Conservation (phyloP, 2,113 vertebrate genomes). For the Otolemur garnettii region DNA sequence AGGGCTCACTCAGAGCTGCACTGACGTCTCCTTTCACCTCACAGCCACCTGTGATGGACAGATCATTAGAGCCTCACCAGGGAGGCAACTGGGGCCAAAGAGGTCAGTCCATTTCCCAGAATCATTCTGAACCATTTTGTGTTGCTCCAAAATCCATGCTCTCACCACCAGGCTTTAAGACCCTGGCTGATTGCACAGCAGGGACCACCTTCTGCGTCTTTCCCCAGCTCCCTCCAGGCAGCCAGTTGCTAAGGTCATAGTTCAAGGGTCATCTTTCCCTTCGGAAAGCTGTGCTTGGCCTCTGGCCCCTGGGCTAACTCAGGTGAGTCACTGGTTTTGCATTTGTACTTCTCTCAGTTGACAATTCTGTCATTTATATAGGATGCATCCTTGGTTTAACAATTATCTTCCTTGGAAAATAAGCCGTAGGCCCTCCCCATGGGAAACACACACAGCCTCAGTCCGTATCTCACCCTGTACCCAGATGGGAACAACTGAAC, state of each 20-base stretch:
- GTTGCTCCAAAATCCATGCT: neutral
- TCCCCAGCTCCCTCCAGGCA: too few relatives aligned
- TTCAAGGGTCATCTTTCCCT: neutral
- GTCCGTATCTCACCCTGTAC: neutral
- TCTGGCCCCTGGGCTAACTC: neutral
- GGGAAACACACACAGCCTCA: neutral
- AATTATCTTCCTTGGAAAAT: slow-evolving; percentile 3
- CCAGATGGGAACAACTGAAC: neutral
- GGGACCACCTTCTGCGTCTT: neutral
- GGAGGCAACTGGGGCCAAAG: neutral
- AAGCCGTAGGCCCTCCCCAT: neutral
- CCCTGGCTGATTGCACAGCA: neutral
- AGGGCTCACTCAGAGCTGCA: neutral
- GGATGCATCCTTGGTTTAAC: neutral
- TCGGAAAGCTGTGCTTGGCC: neutral
- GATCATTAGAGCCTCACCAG: neutral
- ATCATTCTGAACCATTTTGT: neutral
- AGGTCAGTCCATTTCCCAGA: neutral
- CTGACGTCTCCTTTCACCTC: neutral
- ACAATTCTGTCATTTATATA: neutral
- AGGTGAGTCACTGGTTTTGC: neutral
- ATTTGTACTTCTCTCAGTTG: neutral
- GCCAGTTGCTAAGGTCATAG: neutral
- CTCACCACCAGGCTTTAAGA: neutral
- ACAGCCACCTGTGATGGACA: neutral